Percentiles rank a stretch among this genome's conserved stretches.
Conservation (phyloP, 2,797 vertebrate species). For the Sebastes paucispinis region DNA sequence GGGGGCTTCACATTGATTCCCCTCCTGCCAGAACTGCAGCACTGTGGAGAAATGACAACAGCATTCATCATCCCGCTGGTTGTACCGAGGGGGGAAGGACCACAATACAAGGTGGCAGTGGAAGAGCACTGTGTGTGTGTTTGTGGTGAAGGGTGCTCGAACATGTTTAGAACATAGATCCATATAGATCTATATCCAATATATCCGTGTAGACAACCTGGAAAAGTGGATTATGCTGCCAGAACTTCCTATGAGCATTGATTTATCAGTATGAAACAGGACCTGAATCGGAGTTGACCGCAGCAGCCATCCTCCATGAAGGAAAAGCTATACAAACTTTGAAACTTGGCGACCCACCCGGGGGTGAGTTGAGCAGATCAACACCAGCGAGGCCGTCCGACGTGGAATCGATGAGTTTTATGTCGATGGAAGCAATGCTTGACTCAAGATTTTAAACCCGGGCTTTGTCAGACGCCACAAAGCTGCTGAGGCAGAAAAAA, state of each 20-base stretch:
- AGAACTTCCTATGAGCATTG: not conserved
- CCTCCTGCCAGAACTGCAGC: slow-evolving; percentile 40
- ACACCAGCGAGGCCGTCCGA: not conserved
- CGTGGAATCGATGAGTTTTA: slow-evolving; percentile 18
- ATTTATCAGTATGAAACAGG: not conserved
- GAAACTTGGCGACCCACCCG: not conserved
- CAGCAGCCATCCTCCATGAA: not conserved
- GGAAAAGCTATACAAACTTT: not conserved
- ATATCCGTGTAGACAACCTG: not conserved
- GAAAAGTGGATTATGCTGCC: not conserved
- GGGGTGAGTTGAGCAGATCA: not conserved
- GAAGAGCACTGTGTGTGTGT: not conserved
- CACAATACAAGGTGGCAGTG: not conserved
- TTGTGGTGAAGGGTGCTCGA: not conserved
- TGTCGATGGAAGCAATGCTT: slow-evolving; percentile 29
- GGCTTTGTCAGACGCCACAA: slow-evolving; percentile 27
- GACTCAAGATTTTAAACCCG: slow-evolving; percentile 25
- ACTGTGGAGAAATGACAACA: slow-evolving; percentile 58
- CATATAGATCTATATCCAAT: not conserved
- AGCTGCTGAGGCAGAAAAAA: slow-evolving; percentile 39
- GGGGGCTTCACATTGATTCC: slow-evolving; percentile 54
- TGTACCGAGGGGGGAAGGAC: slow-evolving; percentile 28
- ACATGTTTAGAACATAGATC: not conserved
- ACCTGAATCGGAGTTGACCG: not conserved
- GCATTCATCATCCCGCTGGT: slow-evolving; percentile 58